Conservation (phyloP, 30 jellyfish, hydroid and myxozoan genomes). For the Hydra vulgaris region DNA sequence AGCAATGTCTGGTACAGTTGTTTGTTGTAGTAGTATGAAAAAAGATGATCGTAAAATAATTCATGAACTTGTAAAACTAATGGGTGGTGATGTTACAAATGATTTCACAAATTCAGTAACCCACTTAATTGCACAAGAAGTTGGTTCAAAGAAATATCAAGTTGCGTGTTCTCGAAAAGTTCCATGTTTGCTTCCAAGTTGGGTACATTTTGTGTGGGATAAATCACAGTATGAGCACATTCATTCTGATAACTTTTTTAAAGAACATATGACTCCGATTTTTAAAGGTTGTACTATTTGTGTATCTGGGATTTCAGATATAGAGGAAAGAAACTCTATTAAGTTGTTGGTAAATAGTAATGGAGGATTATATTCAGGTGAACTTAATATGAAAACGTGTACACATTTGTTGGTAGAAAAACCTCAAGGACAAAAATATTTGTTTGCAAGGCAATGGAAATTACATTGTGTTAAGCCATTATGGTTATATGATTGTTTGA, state of each 20-base stretch:
- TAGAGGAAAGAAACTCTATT: constrained; percentile 38
- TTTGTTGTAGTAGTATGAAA: constrained; percentile 79
- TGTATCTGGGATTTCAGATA: constrained; percentile 62
- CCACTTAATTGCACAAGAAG: constrained; percentile 89
- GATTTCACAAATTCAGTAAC: constrained; percentile 80
- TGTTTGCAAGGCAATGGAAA: constrained; percentile 87
- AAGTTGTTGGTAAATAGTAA: constrained; percentile 40
- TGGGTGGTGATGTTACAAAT: constrained; percentile 80
- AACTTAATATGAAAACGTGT: constrained; percentile 84
- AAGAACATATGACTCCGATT: constrained; percentile 42
- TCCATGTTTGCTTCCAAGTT: constrained; percentile 58
- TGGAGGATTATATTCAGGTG: constrained; percentile 89
- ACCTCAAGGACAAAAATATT: constrained; percentile 75
- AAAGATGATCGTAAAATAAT: constrained; percentile 39
- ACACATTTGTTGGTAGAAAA: constrained; percentile 68
- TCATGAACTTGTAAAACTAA: constrained; percentile 29
- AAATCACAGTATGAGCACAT: constrained; percentile 37
- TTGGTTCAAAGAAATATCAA: constrained; percentile 81
- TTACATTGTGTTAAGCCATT: constrained; percentile 70
- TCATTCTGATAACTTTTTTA: constrained; percentile 8
- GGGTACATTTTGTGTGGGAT: constrained; percentile 64
- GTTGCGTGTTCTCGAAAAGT: constrained; percentile 56
- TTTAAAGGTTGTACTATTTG: constrained; percentile 90
- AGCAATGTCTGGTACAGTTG: constrained; percentile 64
- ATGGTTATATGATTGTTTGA: constrained; percentile 83